Percentiles rank a stretch among this genome's conserved stretches.
These are phyloP conservation scores for Tortrix viridana DNA, from an alignment of 2,888 invertebrate species.

Conservation along the genomic window DNA sequence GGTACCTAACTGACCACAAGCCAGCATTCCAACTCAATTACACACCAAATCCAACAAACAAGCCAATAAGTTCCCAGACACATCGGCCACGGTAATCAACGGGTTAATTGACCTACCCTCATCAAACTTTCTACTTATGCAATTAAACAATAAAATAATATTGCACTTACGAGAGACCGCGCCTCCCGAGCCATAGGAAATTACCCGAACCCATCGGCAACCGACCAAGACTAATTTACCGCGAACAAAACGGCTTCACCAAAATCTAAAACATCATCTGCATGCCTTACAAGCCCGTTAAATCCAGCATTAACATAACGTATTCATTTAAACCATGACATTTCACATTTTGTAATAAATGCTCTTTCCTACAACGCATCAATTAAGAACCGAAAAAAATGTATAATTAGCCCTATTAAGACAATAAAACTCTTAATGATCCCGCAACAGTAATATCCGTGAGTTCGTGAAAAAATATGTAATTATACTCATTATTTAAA, in stretches of 20 bases:
- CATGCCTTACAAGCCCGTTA: slow-evolving; percentile 74
- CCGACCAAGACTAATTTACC: slow-evolving; percentile 76
- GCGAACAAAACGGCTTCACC: slow-evolving; percentile 75
- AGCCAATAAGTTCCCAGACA: slow-evolving; percentile 39
- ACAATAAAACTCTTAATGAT: slow-evolving; percentile 84
- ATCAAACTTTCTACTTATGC: slow-evolving; percentile 61
- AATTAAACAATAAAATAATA: slow-evolving; percentile 62
- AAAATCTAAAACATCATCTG: slow-evolving; percentile 71
- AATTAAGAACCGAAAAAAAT: slow-evolving; percentile 83
- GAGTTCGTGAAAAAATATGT: slow-evolving; percentile 81
- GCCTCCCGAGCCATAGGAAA: slow-evolving; percentile 59
- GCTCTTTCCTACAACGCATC: slow-evolving; percentile 80
- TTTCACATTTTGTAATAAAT: slow-evolving; percentile 83
- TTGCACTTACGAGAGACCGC: slow-evolving; percentile 51
- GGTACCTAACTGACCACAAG: not conserved
- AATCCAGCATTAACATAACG: slow-evolving; percentile 79
- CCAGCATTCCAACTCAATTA: slow-evolving; percentile 5
- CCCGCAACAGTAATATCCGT: slow-evolving; percentile 82
- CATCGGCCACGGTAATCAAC: slow-evolving; percentile 50
- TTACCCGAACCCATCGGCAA: slow-evolving; percentile 69
- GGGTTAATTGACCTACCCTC: slow-evolving; percentile 50
- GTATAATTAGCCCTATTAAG: slow-evolving; percentile 84
- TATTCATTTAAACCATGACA: slow-evolving; percentile 83
- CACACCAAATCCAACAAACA: slow-evolving; percentile 16
- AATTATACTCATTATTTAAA: slow-evolving; percentile 84